Percentiles rank a stretch among this genome's conserved stretches.
Conservation (phyloP, 2,113 vertebrate genomes). For the Perca flavescens region DNA sequence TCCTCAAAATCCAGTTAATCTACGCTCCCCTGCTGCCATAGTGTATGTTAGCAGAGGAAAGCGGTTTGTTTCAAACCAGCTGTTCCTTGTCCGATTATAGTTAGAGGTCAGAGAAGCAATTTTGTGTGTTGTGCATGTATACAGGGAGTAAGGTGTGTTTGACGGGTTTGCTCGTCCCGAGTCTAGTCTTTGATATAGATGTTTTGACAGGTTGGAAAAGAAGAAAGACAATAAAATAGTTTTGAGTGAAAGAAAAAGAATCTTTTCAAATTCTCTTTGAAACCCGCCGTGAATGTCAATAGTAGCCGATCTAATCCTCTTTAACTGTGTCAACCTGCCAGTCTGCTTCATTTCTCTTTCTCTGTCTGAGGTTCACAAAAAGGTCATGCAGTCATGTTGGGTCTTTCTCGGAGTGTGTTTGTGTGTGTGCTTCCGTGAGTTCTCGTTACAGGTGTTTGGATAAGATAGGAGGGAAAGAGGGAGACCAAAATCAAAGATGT, state of each 20-base stretch:
- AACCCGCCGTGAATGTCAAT: conserved; percentile 8
- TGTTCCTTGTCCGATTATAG: conserved; percentile 49
- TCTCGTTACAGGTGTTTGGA: conserved; percentile 68
- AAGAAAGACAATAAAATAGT: conserved; percentile 28
- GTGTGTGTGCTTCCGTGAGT: conserved; percentile 11
- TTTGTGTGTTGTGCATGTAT: conserved; percentile 11
- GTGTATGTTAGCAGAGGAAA: conserved; percentile 8
- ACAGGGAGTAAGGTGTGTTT: conserved; percentile 5
- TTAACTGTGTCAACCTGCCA: conserved; percentile 26
- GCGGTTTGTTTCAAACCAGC: conserved; percentile 37
- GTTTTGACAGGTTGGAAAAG: conserved; percentile 32
- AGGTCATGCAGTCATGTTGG: conserved; percentile 37
- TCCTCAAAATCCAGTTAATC: conserved; percentile 69
- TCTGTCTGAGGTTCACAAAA: conserved; percentile 39
- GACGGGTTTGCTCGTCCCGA: background rate
- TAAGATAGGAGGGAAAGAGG: conserved; percentile 42
- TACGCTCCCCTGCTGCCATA: conserved; percentile 21
- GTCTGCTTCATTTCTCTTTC: conserved; percentile 7
- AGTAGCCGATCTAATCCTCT: conserved; percentile 9
- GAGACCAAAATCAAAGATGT: conserved; percentile 46
- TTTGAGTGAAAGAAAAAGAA: conserved; percentile 15
- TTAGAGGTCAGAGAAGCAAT: conserved; percentile 49
- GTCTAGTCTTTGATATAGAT: background rate
- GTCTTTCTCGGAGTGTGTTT: conserved; percentile 10
- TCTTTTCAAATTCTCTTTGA: conserved; percentile 44